Percentiles rank a stretch among this genome's conserved stretches.
Conservation (phyloP, 2,113 vertebrate genomes). For the Prionailurus viverrinus region DNA sequence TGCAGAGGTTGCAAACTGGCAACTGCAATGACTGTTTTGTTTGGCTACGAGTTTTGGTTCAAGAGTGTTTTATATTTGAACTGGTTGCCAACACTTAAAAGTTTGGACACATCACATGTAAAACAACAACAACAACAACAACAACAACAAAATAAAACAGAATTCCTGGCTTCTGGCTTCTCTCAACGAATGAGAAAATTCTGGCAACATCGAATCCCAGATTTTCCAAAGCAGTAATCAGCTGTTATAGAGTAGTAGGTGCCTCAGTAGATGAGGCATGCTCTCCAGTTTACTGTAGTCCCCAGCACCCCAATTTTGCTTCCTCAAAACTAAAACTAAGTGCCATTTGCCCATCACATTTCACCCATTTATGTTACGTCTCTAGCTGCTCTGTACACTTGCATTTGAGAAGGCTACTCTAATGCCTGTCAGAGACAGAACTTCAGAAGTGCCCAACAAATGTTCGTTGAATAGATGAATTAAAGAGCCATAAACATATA, state of each 20-base stretch:
- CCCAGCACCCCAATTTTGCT: background rate
- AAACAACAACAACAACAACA: background rate
- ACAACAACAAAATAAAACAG: background rate
- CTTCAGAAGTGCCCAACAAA: background rate
- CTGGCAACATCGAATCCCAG: background rate
- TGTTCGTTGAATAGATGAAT: constrained; percentile 47
- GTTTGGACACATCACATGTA: background rate
- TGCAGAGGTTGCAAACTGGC: background rate
- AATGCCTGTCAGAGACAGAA: background rate
- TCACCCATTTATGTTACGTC: background rate
- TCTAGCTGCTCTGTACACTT: background rate
- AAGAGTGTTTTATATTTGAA: constrained; percentile 57
- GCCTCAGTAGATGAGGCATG: background rate
- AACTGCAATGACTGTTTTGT: background rate
- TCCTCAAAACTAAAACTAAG: constrained; percentile 27
- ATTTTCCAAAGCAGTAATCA: background rate
- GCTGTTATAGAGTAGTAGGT: background rate
- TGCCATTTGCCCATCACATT: constrained; percentile 47
- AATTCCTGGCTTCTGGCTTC: constrained; percentile 34
- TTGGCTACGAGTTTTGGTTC: background rate
- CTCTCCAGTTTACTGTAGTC: background rate
- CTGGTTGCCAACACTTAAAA: constrained; percentile 41
- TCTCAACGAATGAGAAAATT: constrained; percentile 40
- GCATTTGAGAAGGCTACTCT: constrained; percentile 15
- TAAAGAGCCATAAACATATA: constrained; percentile 21